These are phyloP conservation scores for Aphelinus atriplicis DNA, from an alignment of 1,140 invertebrate genomes.

Conservation along the genomic window DNA sequence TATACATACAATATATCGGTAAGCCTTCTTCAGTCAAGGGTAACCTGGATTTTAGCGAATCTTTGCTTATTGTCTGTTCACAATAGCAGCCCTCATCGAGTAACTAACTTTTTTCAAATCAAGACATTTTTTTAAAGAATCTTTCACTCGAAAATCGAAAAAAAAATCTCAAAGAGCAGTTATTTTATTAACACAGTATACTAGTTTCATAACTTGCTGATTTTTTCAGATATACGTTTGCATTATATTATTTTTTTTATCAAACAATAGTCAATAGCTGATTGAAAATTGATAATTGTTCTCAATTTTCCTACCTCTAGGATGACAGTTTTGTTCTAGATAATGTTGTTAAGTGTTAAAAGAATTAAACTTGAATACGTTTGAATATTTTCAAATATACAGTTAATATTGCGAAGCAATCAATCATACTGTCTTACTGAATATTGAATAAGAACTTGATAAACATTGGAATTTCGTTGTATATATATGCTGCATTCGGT, in stretches of 20 bases:
- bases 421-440: neutral
- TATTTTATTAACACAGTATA: neutral
- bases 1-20: conserved; percentile 23
- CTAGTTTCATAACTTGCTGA: too few species aligned
- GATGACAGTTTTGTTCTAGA: neutral
- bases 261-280: neutral
- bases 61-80: conserved; percentile 67
- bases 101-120: conserved; percentile 48
- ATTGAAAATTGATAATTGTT: neutral
- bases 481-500: conserved; percentile 38
- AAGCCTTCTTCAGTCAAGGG: conserved; percentile 43
- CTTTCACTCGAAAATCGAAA: neutral
- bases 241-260: neutral
- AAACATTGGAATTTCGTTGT: conserved; percentile 47
- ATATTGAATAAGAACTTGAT: conserved; percentile 24
- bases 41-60: conserved; percentile 50
- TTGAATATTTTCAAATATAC: neutral
- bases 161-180: conserved; percentile 6
- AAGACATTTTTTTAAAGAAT: conserved; percentile 34
- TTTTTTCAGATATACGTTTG: neutral
- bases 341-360: neutral
- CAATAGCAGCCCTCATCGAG: conserved; percentile 63
- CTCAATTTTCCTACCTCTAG: neutral
- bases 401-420: neutral
- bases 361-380: neutral